Conservation (phyloP, 2,888 invertebrate species). For the Margaritifera margaritifera region DNA sequence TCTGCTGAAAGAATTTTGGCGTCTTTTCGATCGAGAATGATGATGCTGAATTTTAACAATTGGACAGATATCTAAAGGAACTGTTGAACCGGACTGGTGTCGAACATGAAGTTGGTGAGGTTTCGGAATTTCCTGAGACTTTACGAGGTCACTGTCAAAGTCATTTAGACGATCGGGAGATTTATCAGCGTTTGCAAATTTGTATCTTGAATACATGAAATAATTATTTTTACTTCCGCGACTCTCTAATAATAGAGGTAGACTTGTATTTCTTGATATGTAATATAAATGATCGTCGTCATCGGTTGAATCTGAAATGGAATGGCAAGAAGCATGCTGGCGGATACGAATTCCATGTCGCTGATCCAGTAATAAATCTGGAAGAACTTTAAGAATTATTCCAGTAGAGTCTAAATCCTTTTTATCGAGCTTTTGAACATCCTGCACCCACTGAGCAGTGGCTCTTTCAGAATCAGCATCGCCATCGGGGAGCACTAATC, state of each 20-base stretch:
- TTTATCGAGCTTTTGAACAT: conserved; percentile 35
- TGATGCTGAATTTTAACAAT: conserved; percentile 41
- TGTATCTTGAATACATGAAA: conserved; percentile 21
- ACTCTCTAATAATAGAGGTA: conserved; percentile 31
- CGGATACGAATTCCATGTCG: no score
- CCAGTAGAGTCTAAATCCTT: conserved; percentile 35
- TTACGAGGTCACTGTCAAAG: conserved; percentile 18
- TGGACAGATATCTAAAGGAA: conserved; percentile 38
- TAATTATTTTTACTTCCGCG: conserved; percentile 14
- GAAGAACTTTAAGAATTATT: conserved; percentile 35
- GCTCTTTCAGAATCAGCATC: conserved; percentile 36
- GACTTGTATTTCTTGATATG: conserved; percentile 36
- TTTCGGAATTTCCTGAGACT: background rate
- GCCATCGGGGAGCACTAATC: conserved; percentile 19
- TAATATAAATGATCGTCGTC: conserved; percentile 22
- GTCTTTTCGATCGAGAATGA: conserved; percentile 33
- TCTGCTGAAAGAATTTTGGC: conserved; percentile 29
- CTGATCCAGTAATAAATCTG: conserved; percentile 15
- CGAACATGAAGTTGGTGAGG: conserved; percentile 20
- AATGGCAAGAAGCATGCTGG: conserved; percentile 12
- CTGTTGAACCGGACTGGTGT: conserved; percentile 25
- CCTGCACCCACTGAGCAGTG: conserved; percentile 52
- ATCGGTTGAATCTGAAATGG: conserved; percentile 29
- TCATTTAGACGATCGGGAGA: conserved; percentile 25
- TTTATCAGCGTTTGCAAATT: conserved; percentile 8